Conservation (phyloP, 2,113 vertebrate genomes). For the Triplophysa siluroides region DNA sequence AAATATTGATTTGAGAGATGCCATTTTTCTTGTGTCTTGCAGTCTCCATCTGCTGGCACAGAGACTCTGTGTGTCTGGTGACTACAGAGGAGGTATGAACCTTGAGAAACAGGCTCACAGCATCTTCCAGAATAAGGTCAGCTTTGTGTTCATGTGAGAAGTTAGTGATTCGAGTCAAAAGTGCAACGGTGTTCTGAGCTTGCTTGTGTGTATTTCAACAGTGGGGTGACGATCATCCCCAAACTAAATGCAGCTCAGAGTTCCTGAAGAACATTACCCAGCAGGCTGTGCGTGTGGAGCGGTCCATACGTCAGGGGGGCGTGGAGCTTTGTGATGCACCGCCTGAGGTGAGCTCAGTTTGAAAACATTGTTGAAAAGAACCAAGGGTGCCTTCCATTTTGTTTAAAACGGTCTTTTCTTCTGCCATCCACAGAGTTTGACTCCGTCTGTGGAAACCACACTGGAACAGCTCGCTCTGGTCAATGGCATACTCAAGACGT, state of each 20-base stretch:
- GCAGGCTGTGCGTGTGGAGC: conserved; percentile 80
- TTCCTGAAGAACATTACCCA: conserved; percentile 78
- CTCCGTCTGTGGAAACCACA: conserved; percentile 65
- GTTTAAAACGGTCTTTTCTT: conserved; percentile 8
- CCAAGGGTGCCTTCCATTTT: neutral
- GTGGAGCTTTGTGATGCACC: conserved; percentile 63
- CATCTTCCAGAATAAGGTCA: conserved; percentile 75
- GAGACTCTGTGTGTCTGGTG: conserved; percentile 74
- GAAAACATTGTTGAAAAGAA: neutral
- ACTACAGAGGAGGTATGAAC: conserved; percentile 78
- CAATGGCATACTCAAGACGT: conserved; percentile 71
- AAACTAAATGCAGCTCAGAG: conserved; percentile 74
- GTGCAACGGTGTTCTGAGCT: neutral
- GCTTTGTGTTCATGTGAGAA: conserved; percentile 2
- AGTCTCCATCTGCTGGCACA: conserved; percentile 80
- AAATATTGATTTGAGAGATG: no score
- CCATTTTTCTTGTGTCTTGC: conserved; percentile 11
- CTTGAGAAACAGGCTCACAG: conserved; percentile 78
- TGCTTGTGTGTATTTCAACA: conserved; percentile 50
- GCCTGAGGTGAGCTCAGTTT: conserved; percentile 68
- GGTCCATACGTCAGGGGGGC: conserved; percentile 77
- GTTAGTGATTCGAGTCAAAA: neutral
- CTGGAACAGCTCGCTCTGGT: conserved; percentile 78
- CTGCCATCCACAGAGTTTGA: conserved; percentile 56
- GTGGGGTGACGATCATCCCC: conserved; percentile 78